Base-by-base conservation (phyloP, 2,797 vertebrate species). In the Amblyopsis hoosieri region DNA sequence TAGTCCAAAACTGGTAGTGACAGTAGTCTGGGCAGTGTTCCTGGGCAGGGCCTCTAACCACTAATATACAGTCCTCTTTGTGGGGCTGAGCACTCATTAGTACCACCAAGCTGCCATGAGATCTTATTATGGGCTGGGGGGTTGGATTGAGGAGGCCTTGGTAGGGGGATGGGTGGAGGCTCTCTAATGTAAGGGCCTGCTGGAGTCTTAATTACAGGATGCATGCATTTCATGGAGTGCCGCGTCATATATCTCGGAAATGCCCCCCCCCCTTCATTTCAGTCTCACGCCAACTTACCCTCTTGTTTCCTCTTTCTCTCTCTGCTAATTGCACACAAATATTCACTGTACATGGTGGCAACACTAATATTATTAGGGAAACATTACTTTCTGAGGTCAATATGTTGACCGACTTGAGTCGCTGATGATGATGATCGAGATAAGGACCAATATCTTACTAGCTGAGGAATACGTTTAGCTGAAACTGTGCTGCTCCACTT, bases 201-300 rank as follows among this genome's bases (percentile, higher is more conserved):
- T 80, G 71, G 68, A 74, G 88, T 76, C 89, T 92, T 92, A 93
- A 93, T 93, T 94, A 93, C 91, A 93, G 92, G 92, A 93, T 92
- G 87, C 87, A 85, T 87, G 89, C 87, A 80, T 90, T 92, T 91
- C 56, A 71, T 91, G 85, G 88, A 89, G 85, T 84, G 87, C 86
- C 72, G 76, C 64, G 63, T 84, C 86, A 88, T 93, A 93, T 91
- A 93, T 93, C 89, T 89, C 76, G 80, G 79, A 89, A 92, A 91
- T 85, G 52, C 72, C 74, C 51, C 11, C 17, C 47, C 64, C 2
- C 54, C 59, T 61, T 33, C 8, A 45, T 13, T 31, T 54, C 53
- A 55, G 64, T 63, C 76, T 80, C 81, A 77, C 67, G 68, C 83
- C 80, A 85, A 79, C 55, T 5, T 45, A n/a, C 15, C 45, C 66